These are phyloP conservation scores for Phocides pigmalion DNA, from an alignment of 1,140 invertebrate species.

Conservation along the genomic window DNA sequence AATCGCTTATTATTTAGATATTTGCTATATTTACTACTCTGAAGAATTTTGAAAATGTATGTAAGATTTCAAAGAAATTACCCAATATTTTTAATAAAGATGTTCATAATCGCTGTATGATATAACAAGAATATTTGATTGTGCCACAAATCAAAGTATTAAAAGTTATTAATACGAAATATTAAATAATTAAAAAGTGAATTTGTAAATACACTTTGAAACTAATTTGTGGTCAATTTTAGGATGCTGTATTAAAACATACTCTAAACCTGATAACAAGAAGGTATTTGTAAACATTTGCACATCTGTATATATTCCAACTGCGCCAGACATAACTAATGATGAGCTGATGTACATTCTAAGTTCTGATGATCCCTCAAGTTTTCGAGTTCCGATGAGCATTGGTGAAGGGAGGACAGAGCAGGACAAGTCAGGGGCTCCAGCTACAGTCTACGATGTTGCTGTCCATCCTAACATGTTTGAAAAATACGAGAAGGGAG, in stretches of 20 bases:
- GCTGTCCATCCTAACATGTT: slow-evolving; percentile 90
- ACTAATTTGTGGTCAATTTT: slow-evolving; percentile 41
- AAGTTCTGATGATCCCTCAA: slow-evolving; percentile 88
- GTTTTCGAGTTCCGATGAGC: slow-evolving; percentile 94
- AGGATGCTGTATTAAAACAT: slow-evolving; percentile 94
- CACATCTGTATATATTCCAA: slow-evolving; percentile 89
- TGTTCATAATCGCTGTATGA: too few species aligned
- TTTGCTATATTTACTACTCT: too few species aligned
- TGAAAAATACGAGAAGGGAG: slow-evolving; percentile 86
- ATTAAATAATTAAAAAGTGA: too few species aligned
- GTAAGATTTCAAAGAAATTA: too few species aligned
- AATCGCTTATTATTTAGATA: too few species aligned
- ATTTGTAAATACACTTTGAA: too few species aligned
- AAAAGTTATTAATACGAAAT: too few species aligned
- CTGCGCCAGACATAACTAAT: slow-evolving; percentile 92
- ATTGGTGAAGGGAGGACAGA: slow-evolving; percentile 92
- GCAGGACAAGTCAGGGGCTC: slow-evolving; percentile 89
- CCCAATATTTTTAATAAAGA: too few species aligned
- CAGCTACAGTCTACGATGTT: slow-evolving; percentile 90
- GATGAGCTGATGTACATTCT: slow-evolving; percentile 89
- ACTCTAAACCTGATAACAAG: slow-evolving; percentile 86
- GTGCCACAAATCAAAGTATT: too few species aligned
- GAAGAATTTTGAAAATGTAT: too few species aligned
- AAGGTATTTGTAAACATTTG: slow-evolving; percentile 94
- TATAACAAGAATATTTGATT: too few species aligned